Conservation (phyloP, 2,797 vertebrate genomes). For the Neosalanx taihuensis region DNA sequence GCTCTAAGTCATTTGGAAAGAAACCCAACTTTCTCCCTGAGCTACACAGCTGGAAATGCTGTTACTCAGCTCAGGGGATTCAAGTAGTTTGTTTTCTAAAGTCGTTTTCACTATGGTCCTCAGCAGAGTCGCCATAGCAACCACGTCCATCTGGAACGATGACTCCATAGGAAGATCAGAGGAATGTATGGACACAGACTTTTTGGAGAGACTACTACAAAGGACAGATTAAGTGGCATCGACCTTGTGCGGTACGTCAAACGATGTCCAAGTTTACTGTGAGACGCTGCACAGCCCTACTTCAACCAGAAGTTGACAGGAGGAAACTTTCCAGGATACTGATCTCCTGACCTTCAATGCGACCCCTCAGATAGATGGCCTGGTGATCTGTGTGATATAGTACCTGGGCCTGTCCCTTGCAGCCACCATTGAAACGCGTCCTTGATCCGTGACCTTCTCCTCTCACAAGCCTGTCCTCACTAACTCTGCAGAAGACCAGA, state of each 20-base stretch:
- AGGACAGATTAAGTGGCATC: neutral
- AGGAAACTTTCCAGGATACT: slow-evolving; percentile 30
- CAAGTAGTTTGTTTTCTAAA: neutral
- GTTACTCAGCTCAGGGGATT: slow-evolving; percentile 43
- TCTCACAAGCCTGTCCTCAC: slow-evolving; percentile 40
- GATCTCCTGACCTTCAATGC: slow-evolving; percentile 46
- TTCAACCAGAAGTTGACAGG: neutral
- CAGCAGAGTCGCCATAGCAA: slow-evolving; percentile 9
- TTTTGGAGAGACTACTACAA: no score
- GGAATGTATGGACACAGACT: no score
- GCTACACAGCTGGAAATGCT: slow-evolving; percentile 55
- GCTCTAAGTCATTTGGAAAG: slow-evolving; percentile 51
- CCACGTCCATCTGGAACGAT: slow-evolving; percentile 24
- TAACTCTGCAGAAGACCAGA: slow-evolving; percentile 53
- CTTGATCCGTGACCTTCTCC: slow-evolving; percentile 66
- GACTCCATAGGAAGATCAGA: neutral
- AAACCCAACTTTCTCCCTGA: slow-evolving; percentile 16
- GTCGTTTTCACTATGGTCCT: slow-evolving; percentile 2
- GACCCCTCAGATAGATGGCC: slow-evolving; percentile 35
- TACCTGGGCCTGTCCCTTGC: slow-evolving; percentile 31
- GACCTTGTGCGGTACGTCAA: neutral
- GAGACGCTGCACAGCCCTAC: neutral
- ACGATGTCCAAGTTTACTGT: neutral
- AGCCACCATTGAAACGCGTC: slow-evolving; percentile 53
- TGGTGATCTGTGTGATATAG: slow-evolving; percentile 53